Conservation (phyloP, 2,888 invertebrate genomes). For the Coronaproctus castanopsis region DNA sequence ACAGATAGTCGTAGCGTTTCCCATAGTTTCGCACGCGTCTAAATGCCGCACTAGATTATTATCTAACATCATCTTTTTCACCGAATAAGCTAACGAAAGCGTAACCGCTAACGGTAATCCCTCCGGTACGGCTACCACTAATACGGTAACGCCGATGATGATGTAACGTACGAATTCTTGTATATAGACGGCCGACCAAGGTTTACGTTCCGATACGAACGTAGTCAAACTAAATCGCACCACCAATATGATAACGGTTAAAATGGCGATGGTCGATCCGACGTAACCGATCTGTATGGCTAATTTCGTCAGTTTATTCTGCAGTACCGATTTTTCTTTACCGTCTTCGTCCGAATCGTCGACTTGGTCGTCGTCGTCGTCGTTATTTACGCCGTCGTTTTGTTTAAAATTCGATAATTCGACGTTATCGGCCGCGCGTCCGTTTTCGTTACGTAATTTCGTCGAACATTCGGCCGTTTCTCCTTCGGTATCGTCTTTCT, state of each 20-base stretch:
- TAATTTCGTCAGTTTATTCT: slow-evolving; percentile 40
- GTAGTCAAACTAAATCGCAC: slow-evolving; percentile 35
- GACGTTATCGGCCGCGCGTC: slow-evolving; percentile 1
- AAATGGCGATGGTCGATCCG: slow-evolving; percentile 38
- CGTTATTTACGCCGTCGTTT: not conserved
- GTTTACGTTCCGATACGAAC: slow-evolving; percentile 30
- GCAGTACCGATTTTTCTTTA: slow-evolving; percentile 33
- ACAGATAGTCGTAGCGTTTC: slow-evolving; percentile 41
- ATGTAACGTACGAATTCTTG: slow-evolving; percentile 37
- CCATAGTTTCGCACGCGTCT: slow-evolving; percentile 45
- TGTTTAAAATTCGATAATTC: slow-evolving; percentile 2
- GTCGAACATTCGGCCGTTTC: slow-evolving; percentile 10
- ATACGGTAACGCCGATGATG: slow-evolving; percentile 42
- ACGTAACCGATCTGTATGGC: slow-evolving; percentile 46
- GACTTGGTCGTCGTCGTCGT: not conserved
- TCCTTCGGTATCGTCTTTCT: slow-evolving; percentile 31
- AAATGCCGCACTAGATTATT: slow-evolving; percentile 40
- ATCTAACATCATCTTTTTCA: slow-evolving; percentile 41
- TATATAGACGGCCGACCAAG: slow-evolving; percentile 28
- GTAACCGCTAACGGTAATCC: slow-evolving; percentile 41
- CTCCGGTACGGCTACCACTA: slow-evolving; percentile 41
- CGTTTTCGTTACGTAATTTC: slow-evolving; percentile 8
- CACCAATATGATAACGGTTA: slow-evolving; percentile 40
- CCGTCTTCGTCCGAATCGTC: slow-evolving; percentile 7
- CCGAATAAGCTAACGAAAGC: slow-evolving; percentile 38